Base-by-base conservation (phyloP, 1,140 invertebrate genomes). In the Cyclina sinensis region DNA sequence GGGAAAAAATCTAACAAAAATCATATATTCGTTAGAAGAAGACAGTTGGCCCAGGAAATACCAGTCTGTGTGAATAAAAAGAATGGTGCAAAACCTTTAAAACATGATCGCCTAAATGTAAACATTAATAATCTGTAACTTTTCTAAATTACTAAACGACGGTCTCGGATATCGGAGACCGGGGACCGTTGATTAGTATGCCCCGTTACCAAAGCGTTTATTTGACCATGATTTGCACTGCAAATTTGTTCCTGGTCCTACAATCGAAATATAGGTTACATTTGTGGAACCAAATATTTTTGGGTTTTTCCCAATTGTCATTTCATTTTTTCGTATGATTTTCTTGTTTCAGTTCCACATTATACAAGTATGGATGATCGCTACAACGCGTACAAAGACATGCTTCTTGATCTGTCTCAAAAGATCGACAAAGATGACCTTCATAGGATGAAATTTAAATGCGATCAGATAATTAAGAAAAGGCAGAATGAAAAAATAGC, bases 401-500 rank as follows among this genome's bases (percentile, higher is more conserved):
- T 48, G 30, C 48, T 85, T n/a, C 24, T 85, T 18, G 83, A 85
- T 4, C 12, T 85, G 0, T 74, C 68, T 18, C 43, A 32, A 18
- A 51, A 32, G n/a, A 85, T 88, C n/a, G 51, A 81, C 35, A 59
- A 84, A 32, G 73, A 84, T 4, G 90, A 91, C 78, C 74, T 91
- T 9, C 32, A 57, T 24, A 65, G 59, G 0, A 91, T 93, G 89
- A 91, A 91, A 73, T 91, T 91, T 82, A 68, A 90, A 57, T 91
- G 91, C 78, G 90, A 86, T 86, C 91, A 88, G 80, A 35, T 86
- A 21, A 88, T 93, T 24, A 89, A 87, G 39, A 90, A 86, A 57
- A 68, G 86, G 78, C 90, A 90, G 62, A 76, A 81, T 68, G 91
- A 91, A 82, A 85, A 89, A 68, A 91, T 93, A n/a, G 43, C 80